These are phyloP conservation scores for Ictalurus punctatus DNA, from an alignment of 2,113 vertebrate species.

Conservation along the genomic window DNA sequence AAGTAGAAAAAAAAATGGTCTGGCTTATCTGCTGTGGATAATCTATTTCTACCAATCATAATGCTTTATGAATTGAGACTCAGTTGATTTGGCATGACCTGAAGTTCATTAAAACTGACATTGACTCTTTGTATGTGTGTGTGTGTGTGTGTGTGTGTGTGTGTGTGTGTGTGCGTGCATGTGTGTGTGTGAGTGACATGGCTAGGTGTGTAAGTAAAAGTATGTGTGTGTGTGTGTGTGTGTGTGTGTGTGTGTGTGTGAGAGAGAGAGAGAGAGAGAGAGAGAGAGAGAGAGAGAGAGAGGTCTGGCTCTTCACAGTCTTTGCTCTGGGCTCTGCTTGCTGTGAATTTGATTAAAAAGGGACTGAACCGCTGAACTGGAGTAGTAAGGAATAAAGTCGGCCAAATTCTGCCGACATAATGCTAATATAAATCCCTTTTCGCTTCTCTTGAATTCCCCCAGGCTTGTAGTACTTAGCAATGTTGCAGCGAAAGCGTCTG, in stretches of 20 bases:
- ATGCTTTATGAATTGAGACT: slow-evolving; percentile 72
- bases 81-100: slow-evolving; percentile 68
- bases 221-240: slow-evolving; percentile 18
- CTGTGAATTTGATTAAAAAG: slow-evolving; percentile 51
- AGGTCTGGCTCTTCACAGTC: slow-evolving; percentile 48
- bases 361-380: slow-evolving; percentile 36
- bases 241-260: background rate
- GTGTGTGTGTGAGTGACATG: slow-evolving; percentile 3
- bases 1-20: slow-evolving; percentile 44
- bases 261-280: slow-evolving; percentile 28
- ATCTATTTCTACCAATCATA: slow-evolving; percentile 68
- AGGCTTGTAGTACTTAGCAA: slow-evolving; percentile 39
- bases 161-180: slow-evolving; percentile 8
- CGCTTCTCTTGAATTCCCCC: slow-evolving; percentile 31
- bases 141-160: slow-evolving; percentile 15
- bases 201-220: background rate
- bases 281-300: slow-evolving; percentile 27
- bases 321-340: slow-evolving; percentile 50
- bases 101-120: slow-evolving; percentile 74
- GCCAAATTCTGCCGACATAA: slow-evolving; percentile 41
- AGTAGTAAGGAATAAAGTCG: slow-evolving; percentile 46
- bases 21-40: slow-evolving; percentile 54
- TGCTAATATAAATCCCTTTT: slow-evolving; percentile 45
- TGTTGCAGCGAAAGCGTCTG: slow-evolving; percentile 21
- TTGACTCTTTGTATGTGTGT: slow-evolving; percentile 56